These are phyloP conservation scores for Agonopterix alstromeriana DNA, from an alignment of 2,888 invertebrate genomes.

Conservation along the genomic window DNA sequence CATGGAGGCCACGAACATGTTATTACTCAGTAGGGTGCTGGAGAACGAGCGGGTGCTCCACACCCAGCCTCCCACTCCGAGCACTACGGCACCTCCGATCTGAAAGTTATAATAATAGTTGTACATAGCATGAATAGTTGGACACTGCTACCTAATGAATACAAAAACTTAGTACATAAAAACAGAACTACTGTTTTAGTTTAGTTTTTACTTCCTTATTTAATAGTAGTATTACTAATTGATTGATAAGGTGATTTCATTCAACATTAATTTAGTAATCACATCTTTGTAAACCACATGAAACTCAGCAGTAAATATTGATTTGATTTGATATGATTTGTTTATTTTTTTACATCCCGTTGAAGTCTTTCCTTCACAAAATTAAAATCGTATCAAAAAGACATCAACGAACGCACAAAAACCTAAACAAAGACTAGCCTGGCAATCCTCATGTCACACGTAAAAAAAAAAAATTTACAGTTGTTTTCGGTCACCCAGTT, in stretches of 20 bases:
- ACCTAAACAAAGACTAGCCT: background rate
- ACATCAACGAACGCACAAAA: background rate
- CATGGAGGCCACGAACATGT: slow-evolving; percentile 91
- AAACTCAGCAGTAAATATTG: too few relatives aligned
- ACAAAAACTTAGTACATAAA: too few relatives aligned
- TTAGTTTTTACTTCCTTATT: too few relatives aligned
- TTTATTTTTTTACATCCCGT: background rate
- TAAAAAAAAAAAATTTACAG: background rate
- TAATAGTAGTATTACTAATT: too few relatives aligned
- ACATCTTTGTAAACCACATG: too few relatives aligned
- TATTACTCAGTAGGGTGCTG: slow-evolving; percentile 89
- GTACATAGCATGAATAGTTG: too few relatives aligned
- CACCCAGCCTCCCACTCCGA: slow-evolving; percentile 90
- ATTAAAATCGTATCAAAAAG: background rate
- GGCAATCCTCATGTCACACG: background rate
- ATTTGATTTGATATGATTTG: too few relatives aligned
- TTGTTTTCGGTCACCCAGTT: background rate
- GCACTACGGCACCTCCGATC: slow-evolving; percentile 86
- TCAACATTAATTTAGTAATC: too few relatives aligned
- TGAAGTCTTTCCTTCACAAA: slow-evolving; percentile 10
- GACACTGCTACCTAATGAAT: too few relatives aligned
- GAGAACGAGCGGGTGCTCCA: slow-evolving; percentile 89
- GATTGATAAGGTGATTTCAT: too few relatives aligned
- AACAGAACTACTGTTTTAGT: too few relatives aligned
- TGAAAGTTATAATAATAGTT: slow-evolving; percentile 31